phyloP scores from a whole-genome alignment of 1,140 invertebrate species.

The Varroa destructor region DNA sequence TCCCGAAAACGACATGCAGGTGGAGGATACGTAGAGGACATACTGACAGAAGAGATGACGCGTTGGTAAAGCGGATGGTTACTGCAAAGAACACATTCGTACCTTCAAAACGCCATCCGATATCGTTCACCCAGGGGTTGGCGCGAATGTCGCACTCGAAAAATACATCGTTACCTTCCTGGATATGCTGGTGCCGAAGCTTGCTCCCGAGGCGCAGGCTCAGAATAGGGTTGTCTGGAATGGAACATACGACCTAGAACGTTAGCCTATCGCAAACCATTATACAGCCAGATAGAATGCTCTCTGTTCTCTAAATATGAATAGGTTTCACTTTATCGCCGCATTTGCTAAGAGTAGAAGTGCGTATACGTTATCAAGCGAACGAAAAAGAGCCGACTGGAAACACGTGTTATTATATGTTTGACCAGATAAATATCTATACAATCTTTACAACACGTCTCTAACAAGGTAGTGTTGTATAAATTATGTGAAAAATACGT shows the following conservation, averaged over 20 bases:
- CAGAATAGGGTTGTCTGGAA: constrained; percentile 35
- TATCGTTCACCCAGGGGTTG: constrained; percentile 36
- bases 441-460: no score
- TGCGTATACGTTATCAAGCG: no score
- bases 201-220: constrained; percentile 35
- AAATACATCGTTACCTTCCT: constrained; percentile 35
- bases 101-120: constrained; percentile 34
- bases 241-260: not conserved
- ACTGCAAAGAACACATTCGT: not conserved
- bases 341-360: no score
- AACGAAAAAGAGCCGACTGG: no score
- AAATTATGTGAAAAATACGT: no score
- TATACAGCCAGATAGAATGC: not conserved
- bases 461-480: no score
- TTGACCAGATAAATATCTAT: no score
- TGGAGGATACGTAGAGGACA: not conserved
- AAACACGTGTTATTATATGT: no score
- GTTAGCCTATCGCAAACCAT: not conserved
- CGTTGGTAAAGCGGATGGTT: not conserved
- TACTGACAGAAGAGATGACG: not conserved
- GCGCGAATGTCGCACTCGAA: constrained; percentile 35
- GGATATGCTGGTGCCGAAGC: constrained; percentile 33
- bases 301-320: no score
- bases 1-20: not conserved
- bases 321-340: no score